Percentiles rank a stretch among this genome's conserved stretches.
These are phyloP conservation scores for Perizoma flavofasciatum DNA, from an alignment of 2,888 invertebrate species.

Conservation along the genomic window DNA sequence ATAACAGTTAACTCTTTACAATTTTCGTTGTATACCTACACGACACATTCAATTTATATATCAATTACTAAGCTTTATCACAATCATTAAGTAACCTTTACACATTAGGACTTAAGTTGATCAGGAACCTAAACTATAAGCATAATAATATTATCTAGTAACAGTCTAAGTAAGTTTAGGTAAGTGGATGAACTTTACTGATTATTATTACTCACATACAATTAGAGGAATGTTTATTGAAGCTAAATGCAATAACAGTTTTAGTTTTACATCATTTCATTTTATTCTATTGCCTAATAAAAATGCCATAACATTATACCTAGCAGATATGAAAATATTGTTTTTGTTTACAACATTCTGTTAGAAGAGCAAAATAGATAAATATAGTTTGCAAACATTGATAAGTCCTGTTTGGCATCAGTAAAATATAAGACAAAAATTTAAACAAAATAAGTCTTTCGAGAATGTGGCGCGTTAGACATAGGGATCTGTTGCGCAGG, in stretches of 20 bases:
- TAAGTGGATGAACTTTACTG: constrained; percentile 34
- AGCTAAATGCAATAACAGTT: constrained; percentile 19
- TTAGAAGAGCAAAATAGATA: constrained; percentile 31
- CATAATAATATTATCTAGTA: constrained; percentile 37
- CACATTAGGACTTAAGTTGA: constrained; percentile 55
- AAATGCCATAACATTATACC: constrained; percentile 21
- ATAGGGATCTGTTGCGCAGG: constrained; percentile 78
- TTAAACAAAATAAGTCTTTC: constrained; percentile 83
- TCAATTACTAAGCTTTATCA: constrained; percentile 80
- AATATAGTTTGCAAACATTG: constrained; percentile 26
- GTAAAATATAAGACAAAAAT: constrained; percentile 44
- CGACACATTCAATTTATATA: constrained; percentile 44
- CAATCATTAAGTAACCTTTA: constrained; percentile 56
- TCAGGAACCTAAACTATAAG: constrained; percentile 71
- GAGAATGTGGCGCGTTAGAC: constrained; percentile 74
- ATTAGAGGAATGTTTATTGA: constrained; percentile 53
- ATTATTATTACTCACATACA: constrained; percentile 11
- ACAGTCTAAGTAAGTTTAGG: constrained; percentile 23
- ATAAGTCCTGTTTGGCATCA: constrained; percentile 47
- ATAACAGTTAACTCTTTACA: constrained; percentile 47
- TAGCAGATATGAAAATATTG: constrained; percentile 29
- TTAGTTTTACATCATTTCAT: constrained; percentile 5
- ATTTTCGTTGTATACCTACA: constrained; percentile 24
- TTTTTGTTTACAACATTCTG: constrained; percentile 19
- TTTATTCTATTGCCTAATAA: constrained; percentile 14